These are phyloP conservation scores for Channallabes apus DNA, from an alignment of 2,797 vertebrate genomes.

Conservation along the genomic window DNA sequence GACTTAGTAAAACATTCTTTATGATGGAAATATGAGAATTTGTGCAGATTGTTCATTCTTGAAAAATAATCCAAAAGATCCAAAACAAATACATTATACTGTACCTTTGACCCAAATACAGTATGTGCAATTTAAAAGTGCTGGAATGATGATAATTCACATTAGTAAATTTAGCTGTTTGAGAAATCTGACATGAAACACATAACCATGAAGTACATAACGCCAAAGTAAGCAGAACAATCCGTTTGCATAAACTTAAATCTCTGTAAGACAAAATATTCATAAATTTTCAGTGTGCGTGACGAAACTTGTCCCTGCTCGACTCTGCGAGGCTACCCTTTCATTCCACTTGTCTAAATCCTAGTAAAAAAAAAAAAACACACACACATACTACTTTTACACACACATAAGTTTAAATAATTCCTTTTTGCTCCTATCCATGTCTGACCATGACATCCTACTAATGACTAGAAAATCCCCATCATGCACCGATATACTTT, in stretches of 20 bases:
- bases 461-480: neutral
- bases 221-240: neutral
- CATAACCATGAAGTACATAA: neutral
- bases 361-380: neutral
- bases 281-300: neutral
- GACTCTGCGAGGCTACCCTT: neutral
- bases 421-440: neutral
- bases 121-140: neutral
- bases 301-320: neutral
- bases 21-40: neutral
- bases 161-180: neutral
- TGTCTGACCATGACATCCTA: neutral
- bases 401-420: neutral
- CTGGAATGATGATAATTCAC: neutral
- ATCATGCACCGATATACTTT: slow-evolving; percentile 24
- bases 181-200: neutral
- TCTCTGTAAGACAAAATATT: neutral
- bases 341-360: neutral
- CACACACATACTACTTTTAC: too few relatives aligned
- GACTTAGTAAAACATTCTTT: neutral
- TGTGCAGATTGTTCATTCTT: neutral
- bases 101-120: neutral
- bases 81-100: neutral
- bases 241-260: neutral
- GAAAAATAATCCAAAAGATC: neutral